Evolutionary conservation across 2,888 invertebrate genomes (phyloP).

Genomic region (Drosophila setosimentum): DNA sequence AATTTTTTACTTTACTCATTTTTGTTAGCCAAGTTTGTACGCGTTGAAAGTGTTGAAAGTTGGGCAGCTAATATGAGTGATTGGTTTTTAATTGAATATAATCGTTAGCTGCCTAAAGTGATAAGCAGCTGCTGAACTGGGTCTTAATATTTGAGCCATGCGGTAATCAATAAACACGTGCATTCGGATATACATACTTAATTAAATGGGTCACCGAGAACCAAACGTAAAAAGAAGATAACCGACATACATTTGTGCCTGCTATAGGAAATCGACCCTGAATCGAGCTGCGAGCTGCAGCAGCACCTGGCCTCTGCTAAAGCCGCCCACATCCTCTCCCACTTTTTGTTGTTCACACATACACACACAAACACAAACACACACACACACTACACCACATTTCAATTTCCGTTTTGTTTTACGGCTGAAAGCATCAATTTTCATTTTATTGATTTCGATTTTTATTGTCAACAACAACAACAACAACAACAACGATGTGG

Average conservation of each 20-base stretch:
- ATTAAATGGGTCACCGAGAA: conserved; percentile 32
- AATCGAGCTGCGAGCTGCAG: conserved; percentile 25
- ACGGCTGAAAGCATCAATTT: conserved; percentile 79
- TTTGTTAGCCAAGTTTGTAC: conserved; percentile 27
- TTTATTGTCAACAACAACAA: conserved; percentile 66
- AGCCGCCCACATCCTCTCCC: background rate
- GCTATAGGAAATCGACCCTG: conserved; percentile 40
- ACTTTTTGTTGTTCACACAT: background rate
- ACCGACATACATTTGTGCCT: conserved; percentile 19
- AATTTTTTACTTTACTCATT: conserved; percentile 12
- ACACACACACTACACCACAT: conserved; percentile 60
- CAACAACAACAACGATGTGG: conserved; percentile 9
- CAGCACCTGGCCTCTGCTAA: conserved; percentile 22
- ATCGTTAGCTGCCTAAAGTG: conserved; percentile 35
- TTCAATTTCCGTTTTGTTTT: conserved; percentile 81
- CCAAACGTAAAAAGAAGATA: conserved; percentile 4
- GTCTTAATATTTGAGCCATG: conserved; percentile 1
- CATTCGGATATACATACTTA: conserved; percentile 20
- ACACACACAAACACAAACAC: background rate
- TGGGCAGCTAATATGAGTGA: conserved; percentile 59
- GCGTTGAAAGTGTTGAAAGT: conserved; percentile 51
- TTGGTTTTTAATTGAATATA: conserved; percentile 74
- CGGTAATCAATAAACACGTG: conserved; percentile 36
- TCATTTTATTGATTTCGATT: conserved; percentile 80
- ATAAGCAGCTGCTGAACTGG: conserved; percentile 33